phyloP scores from a whole-genome alignment of 2,888 invertebrate genomes.

The Portevinia maculata region DNA sequence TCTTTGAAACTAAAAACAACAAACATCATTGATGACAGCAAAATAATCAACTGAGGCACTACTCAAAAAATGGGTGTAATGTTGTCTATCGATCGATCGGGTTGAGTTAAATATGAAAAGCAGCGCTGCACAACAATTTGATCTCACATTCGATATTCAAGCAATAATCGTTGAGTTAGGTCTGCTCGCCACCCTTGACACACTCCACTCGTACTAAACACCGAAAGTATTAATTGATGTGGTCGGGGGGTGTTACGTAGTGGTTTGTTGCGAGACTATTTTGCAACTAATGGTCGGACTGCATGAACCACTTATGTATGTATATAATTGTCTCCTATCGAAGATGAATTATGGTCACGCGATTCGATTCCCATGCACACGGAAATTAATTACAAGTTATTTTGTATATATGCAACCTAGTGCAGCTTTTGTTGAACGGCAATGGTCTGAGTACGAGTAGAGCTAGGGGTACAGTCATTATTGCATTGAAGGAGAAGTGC shows the following conservation, averaged over 20 bases:
- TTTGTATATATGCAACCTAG: neutral
- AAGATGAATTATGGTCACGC: constrained; percentile 57
- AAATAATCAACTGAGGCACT: constrained; percentile 19
- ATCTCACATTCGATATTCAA: constrained; percentile 11
- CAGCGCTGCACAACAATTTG: neutral
- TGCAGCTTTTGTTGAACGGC: constrained; percentile 1
- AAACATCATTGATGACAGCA: neutral
- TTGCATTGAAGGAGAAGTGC: constrained; percentile 16
- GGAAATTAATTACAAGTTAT: constrained; percentile 15
- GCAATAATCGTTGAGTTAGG: neutral
- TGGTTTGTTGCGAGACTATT: constrained; percentile 12
- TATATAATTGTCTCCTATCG: constrained; percentile 19
- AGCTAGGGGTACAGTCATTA: neutral
- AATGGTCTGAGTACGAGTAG: too few species aligned
- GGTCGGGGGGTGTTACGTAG: neutral
- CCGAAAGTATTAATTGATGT: constrained; percentile 17
- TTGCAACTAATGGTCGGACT: constrained; percentile 35
- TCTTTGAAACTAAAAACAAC: neutral
- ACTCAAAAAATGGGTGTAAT: constrained; percentile 1
- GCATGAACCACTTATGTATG: constrained; percentile 19
- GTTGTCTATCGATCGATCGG: constrained; percentile 15
- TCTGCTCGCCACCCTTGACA: constrained; percentile 67
- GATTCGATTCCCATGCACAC: constrained; percentile 21
- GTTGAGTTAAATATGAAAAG: constrained; percentile 25
- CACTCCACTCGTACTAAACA: constrained; percentile 36